Conservation (phyloP, 2,113 vertebrate genomes). For the mouse (Mus musculus) region DNA sequence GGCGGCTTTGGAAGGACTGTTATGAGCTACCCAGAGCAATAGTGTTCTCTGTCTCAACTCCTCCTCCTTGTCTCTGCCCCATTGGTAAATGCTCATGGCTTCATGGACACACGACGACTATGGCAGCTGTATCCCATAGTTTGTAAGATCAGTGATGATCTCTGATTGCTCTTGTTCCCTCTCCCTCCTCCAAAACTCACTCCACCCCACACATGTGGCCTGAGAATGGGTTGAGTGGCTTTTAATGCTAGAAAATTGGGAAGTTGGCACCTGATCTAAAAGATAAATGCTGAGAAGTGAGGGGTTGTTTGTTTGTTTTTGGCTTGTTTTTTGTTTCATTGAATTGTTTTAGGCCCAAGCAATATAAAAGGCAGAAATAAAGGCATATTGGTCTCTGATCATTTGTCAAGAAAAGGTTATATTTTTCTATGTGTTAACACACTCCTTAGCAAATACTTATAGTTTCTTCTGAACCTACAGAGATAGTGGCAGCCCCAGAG, state of each 20-base stretch:
- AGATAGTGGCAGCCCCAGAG: background rate
- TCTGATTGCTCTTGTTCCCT: background rate
- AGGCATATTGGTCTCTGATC: background rate
- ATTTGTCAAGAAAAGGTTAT: background rate
- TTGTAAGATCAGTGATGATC: background rate
- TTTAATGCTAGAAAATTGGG: background rate
- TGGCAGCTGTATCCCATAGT: background rate
- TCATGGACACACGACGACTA: background rate
- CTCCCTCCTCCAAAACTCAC: background rate
- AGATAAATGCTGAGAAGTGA: background rate
- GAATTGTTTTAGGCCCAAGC: background rate
- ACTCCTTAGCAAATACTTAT: background rate
- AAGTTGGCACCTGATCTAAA: background rate
- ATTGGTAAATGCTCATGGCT: background rate
- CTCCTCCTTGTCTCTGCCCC: background rate
- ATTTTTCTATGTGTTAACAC: background rate
- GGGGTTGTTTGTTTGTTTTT: background rate
- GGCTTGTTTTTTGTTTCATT: background rate
- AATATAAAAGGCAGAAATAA: background rate
- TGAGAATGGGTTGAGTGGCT: accelerated
- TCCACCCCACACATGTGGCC: background rate
- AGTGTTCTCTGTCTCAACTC: background rate
- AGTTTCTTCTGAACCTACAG: background rate
- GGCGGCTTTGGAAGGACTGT: background rate
- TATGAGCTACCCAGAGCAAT: accelerated